Base-by-base conservation (phyloP, 1,140 invertebrate species). In the Brevipalpus yothersi region DNA sequence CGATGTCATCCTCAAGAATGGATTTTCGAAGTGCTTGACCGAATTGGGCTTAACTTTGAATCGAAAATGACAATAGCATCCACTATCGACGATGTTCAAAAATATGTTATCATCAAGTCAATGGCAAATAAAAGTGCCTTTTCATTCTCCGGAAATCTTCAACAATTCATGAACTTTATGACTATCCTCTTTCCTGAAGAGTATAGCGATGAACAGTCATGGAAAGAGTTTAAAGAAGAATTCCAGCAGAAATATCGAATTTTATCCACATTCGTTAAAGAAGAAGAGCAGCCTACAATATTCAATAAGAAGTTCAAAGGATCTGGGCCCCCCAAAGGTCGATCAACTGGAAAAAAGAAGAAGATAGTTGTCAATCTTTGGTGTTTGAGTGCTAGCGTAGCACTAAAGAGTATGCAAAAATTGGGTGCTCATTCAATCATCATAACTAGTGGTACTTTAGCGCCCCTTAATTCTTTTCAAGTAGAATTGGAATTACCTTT, bases 381-480 rank as follows among this genome's bases (percentile, higher is more conserved):
- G 63, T 63, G 65, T 60, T 63, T 68, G 40, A 62, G 60, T 57
- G 67, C 70, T 61, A 64, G 67, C 42, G 43, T 66, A 63, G 60
- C 85, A 31, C 89, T 94, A 83, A 78, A 83, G 66, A 80, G 86
- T 66, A 72, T 95, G 57, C 68, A 83, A 41, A 76, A 81, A 45
- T 77, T 82, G 66, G 82, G 84, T 61, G 78, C 90, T 23, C 81
- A 82, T 61, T 85, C 79, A 67, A 77, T 97, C 15, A 86, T 98
- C 61, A 74, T 98, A 55, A 95, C 94, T 2, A 95, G 90, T 76
- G 94, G 94, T 58, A 98, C 94, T 9, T 73, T 98, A 53, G 85
- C 90, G 11, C 94, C 94, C 0, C 70, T 98, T 3, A 79, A 82
- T 65, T 84, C 88, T 9, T 80, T 96, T 42, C 86, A 87, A 65